A percentile compares a stretch with the other conserved stretches of the same genome.
Evolutionary conservation across 2,113 vertebrate genomes (phyloP).

Genomic region (Oryctolagus cuniculus): DNA sequence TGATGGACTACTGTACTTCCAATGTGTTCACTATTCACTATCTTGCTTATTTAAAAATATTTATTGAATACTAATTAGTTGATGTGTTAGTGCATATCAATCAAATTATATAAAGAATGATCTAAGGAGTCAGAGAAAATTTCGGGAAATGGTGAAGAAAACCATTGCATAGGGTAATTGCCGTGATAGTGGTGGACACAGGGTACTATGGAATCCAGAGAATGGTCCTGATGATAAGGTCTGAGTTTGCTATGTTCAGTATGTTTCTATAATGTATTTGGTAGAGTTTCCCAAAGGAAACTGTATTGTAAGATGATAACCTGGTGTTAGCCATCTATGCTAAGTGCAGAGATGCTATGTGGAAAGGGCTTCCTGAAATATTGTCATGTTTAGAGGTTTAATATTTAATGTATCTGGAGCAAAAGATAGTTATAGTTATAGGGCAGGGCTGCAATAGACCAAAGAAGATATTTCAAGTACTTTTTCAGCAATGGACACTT

Average conservation of each 20-base stretch:
- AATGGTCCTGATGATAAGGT: not conserved
- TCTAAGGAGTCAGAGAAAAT: not conserved
- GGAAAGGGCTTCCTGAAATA: not conserved
- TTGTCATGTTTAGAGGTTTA: not conserved
- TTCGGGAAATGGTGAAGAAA: not conserved
- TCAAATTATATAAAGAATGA: not conserved
- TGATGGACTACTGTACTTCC: not conserved
- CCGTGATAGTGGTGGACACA: not conserved
- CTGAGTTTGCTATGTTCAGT: not conserved
- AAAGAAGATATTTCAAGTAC: not conserved
- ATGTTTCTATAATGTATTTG: not conserved
- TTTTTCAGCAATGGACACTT: not conserved
- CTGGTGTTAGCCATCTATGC: not conserved
- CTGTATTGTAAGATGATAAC: not conserved
- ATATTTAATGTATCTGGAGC: constrained; percentile 3
- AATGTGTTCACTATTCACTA: not conserved
- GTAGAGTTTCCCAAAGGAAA: not conserved
- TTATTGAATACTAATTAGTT: not conserved
- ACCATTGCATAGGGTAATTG: not conserved
- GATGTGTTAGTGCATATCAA: not conserved
- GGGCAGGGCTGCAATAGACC: not conserved
- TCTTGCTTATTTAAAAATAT: not conserved
- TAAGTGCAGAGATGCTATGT: not conserved
- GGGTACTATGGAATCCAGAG: not conserved
- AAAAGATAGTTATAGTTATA: not conserved